Evolutionary conservation across 2,113 vertebrate genomes (phyloP).

Genomic region (Gymnobelideus leadbeateri): DNA sequence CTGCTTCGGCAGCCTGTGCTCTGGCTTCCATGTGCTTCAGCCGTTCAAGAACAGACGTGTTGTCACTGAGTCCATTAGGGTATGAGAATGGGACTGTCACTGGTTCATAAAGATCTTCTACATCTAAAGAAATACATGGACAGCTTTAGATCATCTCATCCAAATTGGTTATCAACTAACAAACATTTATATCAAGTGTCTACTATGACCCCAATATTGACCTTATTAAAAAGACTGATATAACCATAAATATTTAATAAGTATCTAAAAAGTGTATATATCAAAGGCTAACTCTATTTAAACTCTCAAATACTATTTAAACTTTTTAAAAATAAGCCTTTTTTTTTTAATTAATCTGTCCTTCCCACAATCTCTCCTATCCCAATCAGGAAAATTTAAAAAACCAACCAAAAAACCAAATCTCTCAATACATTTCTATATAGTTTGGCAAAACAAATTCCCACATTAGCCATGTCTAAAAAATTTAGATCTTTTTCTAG

Average conservation of each 20-base stretch:
- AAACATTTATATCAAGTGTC: neutral
- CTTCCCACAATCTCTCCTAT: neutral
- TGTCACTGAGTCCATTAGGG: constrained; percentile 73
- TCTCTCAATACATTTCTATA: neutral
- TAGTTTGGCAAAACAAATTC: neutral
- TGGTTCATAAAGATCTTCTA: constrained; percentile 89
- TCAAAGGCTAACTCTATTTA: neutral
- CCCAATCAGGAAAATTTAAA: neutral
- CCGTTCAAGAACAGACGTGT: constrained; percentile 80
- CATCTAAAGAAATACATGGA: constrained; percentile 84
- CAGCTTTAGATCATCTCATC: neutral
- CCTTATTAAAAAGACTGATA: constrained; percentile 25
- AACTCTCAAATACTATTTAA: neutral
- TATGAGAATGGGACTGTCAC: constrained; percentile 45
- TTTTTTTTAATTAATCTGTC: neutral
- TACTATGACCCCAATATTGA: constrained; percentile 3
- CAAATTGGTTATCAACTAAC: constrained; percentile 10
- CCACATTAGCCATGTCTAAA: neutral
- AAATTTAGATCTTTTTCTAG: neutral
- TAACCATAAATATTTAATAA: neutral
- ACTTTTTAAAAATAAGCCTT: neutral
- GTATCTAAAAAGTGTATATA: neutral
- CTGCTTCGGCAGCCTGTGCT: constrained; percentile 87
- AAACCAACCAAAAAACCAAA: neutral
- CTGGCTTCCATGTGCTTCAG: constrained; percentile 87